phyloP scores from a whole-genome alignment of 35 echinoderm and acorn worm genomes.

The Lytechinus variegatus region DNA sequence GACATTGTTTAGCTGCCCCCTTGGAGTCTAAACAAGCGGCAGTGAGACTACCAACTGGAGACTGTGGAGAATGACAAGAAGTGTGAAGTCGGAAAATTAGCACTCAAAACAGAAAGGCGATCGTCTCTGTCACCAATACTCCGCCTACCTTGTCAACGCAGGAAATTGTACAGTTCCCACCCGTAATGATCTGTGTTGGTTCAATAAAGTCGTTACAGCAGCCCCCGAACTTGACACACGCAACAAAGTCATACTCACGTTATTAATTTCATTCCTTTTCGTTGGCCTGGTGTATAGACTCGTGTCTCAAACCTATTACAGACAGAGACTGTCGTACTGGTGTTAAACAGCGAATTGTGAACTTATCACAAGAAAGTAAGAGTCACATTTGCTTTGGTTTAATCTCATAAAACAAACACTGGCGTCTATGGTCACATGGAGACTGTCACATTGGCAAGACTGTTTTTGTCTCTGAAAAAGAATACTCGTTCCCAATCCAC shows the following conservation, averaged over 20 bases:
- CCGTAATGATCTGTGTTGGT: conserved; percentile 34
- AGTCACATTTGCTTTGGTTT: too few relatives aligned
- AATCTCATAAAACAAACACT: too few relatives aligned
- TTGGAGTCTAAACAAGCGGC: not conserved
- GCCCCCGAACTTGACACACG: not conserved
- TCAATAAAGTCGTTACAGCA: not conserved
- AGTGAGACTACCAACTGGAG: not conserved
- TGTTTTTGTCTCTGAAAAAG: too few relatives aligned
- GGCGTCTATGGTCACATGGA: too few relatives aligned
- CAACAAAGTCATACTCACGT: not conserved
- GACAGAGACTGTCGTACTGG: too few relatives aligned
- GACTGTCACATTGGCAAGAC: too few relatives aligned
- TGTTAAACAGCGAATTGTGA: too few relatives aligned
- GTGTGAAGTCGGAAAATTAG: conserved; percentile 6
- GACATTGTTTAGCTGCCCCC: conserved; percentile 17
- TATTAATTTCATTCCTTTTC: not conserved
- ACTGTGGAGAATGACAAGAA: not conserved
- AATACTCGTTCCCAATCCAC: too few relatives aligned
- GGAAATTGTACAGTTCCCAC: conserved; percentile 38
- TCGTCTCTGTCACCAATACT: conserved; percentile 2
- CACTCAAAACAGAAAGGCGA: conserved; percentile 41
- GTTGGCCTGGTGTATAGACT: not conserved
- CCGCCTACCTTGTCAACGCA: conserved; percentile 39
- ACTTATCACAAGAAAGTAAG: too few relatives aligned
- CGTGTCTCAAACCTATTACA: not conserved